A percentile compares a stretch with the other conserved stretches of the same genome.
Evolutionary conservation across 2,797 vertebrate genomes (phyloP).

Genomic region (Molothrus ater): DNA sequence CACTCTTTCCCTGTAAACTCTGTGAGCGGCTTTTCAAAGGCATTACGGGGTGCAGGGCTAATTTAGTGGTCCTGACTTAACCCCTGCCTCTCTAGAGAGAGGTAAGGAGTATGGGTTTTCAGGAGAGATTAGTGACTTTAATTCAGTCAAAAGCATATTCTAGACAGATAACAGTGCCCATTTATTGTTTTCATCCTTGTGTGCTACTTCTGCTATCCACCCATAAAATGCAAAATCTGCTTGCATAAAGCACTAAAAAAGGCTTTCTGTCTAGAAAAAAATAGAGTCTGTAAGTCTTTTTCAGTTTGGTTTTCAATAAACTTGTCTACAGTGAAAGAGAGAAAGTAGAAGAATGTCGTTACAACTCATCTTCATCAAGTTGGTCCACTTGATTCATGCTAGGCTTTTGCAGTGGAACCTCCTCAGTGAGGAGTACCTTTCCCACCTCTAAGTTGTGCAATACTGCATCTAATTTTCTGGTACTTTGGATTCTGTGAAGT

Average conservation of each 20-base stretch:
- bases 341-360: background rate
- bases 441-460: background rate
- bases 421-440: background rate
- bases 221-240: background rate
- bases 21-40: slow-evolving; percentile 62
- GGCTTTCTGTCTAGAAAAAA: background rate
- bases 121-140: background rate
- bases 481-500: background rate
- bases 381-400: background rate
- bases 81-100: slow-evolving; percentile 44
- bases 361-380: background rate
- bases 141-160: background rate
- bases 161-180: background rate
- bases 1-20: slow-evolving; percentile 72
- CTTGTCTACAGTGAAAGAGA: background rate
- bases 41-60: slow-evolving; percentile 14
- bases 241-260: background rate
- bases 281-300: background rate
- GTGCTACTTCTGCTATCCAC: background rate
- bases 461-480: background rate
- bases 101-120: background rate
- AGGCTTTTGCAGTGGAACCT: background rate
- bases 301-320: background rate
- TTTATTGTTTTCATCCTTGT: background rate
- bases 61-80: slow-evolving; percentile 55